Percentiles rank a stretch among this genome's conserved stretches.
Evolutionary conservation across 2,797 vertebrate genomes (phyloP).

Genomic region (Meriones psammophilus): DNA sequence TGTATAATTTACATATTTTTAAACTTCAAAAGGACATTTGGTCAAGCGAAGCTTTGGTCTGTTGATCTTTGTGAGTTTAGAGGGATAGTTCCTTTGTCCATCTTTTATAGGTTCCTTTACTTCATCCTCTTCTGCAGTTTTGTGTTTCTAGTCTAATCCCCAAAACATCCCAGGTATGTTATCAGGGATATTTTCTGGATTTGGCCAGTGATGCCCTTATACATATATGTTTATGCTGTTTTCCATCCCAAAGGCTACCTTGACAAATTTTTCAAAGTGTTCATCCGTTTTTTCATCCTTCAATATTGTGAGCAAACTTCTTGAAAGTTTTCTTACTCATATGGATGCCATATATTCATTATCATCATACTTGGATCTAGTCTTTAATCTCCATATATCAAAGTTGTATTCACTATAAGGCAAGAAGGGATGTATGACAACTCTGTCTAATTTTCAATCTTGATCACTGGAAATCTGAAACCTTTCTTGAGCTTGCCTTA

Average conservation of each 20-base stretch:
- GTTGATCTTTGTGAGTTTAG: background rate
- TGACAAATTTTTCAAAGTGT: background rate
- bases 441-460: background rate
- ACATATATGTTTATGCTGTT: background rate
- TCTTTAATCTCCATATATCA: background rate
- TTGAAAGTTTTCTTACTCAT: background rate
- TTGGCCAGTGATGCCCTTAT: no score
- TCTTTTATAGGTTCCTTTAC: background rate
- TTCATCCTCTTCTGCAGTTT: background rate
- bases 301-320: background rate
- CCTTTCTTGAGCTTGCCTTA: background rate
- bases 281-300: background rate
- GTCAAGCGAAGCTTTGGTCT: background rate
- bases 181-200: background rate
- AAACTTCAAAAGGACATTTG: background rate
- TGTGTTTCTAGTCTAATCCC: no score
- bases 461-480: background rate
- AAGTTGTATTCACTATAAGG: background rate
- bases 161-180: accelerated
- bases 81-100: background rate
- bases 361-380: background rate
- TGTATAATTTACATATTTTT: background rate
- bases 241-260: background rate
- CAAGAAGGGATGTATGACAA: no score
- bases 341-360: background rate